A percentile compares a stretch with the other conserved stretches of the same genome.
Conservation (phyloP, 2,113 vertebrate species). For the Peromyscus maniculatus region DNA sequence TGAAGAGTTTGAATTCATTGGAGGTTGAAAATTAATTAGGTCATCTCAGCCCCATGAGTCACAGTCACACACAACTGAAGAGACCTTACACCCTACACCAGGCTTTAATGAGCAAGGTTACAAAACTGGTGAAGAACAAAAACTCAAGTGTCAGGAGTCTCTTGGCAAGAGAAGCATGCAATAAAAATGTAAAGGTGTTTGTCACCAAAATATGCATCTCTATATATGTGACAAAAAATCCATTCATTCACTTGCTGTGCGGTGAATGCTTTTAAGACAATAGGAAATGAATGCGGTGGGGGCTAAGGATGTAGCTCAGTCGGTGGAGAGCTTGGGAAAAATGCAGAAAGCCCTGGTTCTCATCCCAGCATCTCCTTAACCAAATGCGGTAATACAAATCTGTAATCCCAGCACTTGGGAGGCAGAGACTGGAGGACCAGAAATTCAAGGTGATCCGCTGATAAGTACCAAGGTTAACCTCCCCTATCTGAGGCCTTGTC, state of each 20-base stretch:
- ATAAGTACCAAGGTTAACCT: background rate
- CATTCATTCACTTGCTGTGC: background rate
- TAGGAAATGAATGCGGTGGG: background rate
- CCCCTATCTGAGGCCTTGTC: background rate
- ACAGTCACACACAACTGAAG: slow-evolving; percentile 63
- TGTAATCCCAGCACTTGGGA: background rate
- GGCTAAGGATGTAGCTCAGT: background rate
- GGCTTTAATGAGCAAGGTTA: slow-evolving; percentile 81
- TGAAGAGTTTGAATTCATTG: slow-evolving; percentile 72
- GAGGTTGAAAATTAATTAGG: slow-evolving; percentile 80
- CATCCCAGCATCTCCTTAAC: background rate
- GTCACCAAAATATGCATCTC: background rate
- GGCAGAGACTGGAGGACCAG: background rate
- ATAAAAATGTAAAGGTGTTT: slow-evolving; percentile 33
- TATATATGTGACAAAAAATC: background rate
- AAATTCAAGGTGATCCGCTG: background rate
- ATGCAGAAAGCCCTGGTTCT: background rate
- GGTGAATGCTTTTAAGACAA: background rate
- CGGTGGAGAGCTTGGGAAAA: background rate
- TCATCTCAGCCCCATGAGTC: slow-evolving; percentile 66
- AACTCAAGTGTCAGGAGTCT: slow-evolving; percentile 75
- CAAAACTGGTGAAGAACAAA: slow-evolving; percentile 76
- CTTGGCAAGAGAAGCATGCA: slow-evolving; percentile 44
- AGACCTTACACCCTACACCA: background rate
- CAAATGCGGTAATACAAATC: background rate